phyloP scores from a whole-genome alignment of 2,888 invertebrate genomes.

The Diadromus collaris region DNA sequence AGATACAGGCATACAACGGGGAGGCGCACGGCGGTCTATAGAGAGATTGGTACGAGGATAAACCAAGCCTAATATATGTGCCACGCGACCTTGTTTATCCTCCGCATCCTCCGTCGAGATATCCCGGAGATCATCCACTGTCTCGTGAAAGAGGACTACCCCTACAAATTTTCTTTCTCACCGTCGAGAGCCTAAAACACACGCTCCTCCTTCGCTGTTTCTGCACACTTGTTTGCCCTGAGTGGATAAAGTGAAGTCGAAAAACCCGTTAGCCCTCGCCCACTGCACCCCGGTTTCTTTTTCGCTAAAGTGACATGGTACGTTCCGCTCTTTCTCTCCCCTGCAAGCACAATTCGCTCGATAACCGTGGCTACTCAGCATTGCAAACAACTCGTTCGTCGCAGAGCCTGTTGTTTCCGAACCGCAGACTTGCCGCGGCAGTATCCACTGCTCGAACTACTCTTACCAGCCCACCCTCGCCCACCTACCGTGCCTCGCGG shows the following conservation, averaged over 20 bases:
- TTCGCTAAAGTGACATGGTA: constrained; percentile 28
- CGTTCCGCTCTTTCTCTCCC: constrained; percentile 47
- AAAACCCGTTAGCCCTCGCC: constrained; percentile 26
- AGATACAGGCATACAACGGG: neutral
- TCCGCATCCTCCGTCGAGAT: constrained; percentile 49
- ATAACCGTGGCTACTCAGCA: constrained; percentile 47
- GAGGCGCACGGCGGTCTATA: constrained; percentile 8
- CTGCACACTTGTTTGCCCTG: constrained; percentile 20
- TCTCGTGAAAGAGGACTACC: constrained; percentile 34
- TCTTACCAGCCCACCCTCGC: neutral
- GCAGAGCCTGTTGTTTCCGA: constrained; percentile 46
- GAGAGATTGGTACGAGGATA: constrained; percentile 46
- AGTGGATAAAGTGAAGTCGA: constrained; percentile 42
- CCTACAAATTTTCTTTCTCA: constrained; percentile 40
- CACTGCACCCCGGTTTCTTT: neutral
- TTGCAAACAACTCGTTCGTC: constrained; percentile 43
- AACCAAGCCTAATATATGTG: constrained; percentile 60
- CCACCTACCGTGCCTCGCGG: neutral
- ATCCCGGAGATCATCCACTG: constrained; percentile 41
- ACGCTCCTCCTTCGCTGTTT: constrained; percentile 23
- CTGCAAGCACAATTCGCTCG: constrained; percentile 51
- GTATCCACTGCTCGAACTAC: constrained; percentile 22
- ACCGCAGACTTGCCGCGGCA: constrained; percentile 39
- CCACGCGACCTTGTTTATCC: constrained; percentile 73
- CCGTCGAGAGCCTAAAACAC: constrained; percentile 1